Conservation (phyloP, 2,888 invertebrate species). For the Latrodectus elegans region DNA sequence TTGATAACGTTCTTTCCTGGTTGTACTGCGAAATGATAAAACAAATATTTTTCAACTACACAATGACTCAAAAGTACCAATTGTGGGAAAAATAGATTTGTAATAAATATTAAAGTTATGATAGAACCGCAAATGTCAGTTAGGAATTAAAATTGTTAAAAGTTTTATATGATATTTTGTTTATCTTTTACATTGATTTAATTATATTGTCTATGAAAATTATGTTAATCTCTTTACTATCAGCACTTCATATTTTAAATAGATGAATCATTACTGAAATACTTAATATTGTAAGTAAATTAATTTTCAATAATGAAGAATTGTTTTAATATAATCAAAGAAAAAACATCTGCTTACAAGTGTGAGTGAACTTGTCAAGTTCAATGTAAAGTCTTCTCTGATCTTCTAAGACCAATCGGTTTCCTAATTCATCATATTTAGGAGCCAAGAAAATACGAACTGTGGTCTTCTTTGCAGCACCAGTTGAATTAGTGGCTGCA, state of each 20-base stretch:
- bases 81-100: background rate
- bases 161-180: too few relatives aligned
- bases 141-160: too few relatives aligned
- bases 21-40: conserved; percentile 77
- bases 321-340: background rate
- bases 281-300: too few relatives aligned
- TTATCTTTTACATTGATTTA: too few relatives aligned
- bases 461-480: conserved; percentile 79
- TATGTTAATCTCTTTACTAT: too few relatives aligned
- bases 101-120: background rate
- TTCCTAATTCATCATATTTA: conserved; percentile 81
- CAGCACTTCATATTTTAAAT: too few relatives aligned
- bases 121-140: background rate
- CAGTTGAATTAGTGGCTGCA: conserved; percentile 74
- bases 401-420: conserved; percentile 80
- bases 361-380: conserved; percentile 82
- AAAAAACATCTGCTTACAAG: conserved; percentile 77
- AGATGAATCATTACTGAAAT: too few relatives aligned
- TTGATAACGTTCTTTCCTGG: conserved; percentile 79
- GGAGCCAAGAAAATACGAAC: conserved; percentile 84
- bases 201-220: too few relatives aligned
- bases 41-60: background rate
- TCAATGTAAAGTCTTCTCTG: conserved; percentile 83
- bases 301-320: background rate
- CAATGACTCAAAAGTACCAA: background rate